A percentile compares a stretch with the other conserved stretches of the same genome.
These are phyloP conservation scores for Catharus bicknelli DNA, from an alignment of 2,113 vertebrate genomes.

Conservation along the genomic window DNA sequence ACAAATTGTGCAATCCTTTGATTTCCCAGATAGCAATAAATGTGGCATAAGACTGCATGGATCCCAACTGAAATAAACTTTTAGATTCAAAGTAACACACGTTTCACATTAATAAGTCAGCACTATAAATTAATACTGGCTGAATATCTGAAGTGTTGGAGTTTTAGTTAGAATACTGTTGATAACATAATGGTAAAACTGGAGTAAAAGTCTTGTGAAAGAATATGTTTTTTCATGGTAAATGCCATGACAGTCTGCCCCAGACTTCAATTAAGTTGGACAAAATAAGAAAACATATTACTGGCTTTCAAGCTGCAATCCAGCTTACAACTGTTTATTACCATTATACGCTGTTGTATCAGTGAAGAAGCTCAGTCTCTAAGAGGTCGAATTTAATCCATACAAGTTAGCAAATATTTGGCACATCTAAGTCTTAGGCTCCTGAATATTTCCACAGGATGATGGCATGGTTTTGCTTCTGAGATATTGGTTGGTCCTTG, in stretches of 20 bases:
- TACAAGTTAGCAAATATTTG: background rate
- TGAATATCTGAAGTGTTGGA: background rate
- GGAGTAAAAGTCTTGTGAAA: background rate
- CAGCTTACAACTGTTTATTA: background rate
- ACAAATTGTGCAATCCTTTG: background rate
- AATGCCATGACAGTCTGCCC: background rate
- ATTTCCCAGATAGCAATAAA: background rate
- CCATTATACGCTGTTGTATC: background rate
- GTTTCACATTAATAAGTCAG: background rate
- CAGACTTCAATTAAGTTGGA: background rate
- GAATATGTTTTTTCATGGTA: background rate
- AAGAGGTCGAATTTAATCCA: background rate
- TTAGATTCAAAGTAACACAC: background rate
- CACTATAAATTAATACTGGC: background rate
- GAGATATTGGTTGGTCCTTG: background rate
- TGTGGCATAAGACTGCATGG: background rate
- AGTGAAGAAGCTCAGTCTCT: background rate
- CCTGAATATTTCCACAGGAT: background rate
- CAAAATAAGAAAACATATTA: background rate
- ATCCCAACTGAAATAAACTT: background rate
- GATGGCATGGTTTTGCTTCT: background rate
- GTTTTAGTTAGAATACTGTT: background rate
- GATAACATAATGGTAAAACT: background rate
- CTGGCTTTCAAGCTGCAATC: background rate
- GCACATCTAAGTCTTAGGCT: background rate